phyloP scores from a whole-genome alignment of 2,888 invertebrate species.

The Mesorhabditis belari region DNA sequence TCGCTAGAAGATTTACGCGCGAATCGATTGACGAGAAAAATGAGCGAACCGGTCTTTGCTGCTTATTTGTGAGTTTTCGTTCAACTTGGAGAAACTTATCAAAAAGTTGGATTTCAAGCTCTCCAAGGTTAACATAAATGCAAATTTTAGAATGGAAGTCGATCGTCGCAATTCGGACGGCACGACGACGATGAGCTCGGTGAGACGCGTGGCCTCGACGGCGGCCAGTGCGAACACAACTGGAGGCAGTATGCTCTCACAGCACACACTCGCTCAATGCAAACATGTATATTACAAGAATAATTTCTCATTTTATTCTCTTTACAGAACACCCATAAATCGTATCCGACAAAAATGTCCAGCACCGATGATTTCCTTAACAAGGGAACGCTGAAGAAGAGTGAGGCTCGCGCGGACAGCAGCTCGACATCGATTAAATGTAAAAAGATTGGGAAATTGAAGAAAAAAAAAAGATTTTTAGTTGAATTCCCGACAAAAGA shows the following conservation, averaged over 20 bases:
- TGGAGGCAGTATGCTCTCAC: background rate
- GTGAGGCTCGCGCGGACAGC: background rate
- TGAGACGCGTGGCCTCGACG: too few relatives aligned
- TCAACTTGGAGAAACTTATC: too few relatives aligned
- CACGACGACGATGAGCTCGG: too few relatives aligned
- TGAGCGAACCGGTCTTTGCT: too few relatives aligned
- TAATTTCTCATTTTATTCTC: conserved; percentile 1
- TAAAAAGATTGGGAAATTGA: background rate
- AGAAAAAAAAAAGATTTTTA: background rate
- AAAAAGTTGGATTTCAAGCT: too few relatives aligned
- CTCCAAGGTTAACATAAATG: too few relatives aligned
- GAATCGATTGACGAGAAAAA: too few relatives aligned
- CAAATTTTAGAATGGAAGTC: too few relatives aligned
- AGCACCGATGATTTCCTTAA: conserved; percentile 21
- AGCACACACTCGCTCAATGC: background rate
- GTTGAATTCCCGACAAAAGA: background rate
- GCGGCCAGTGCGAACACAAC: background rate
- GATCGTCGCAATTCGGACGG: too few relatives aligned
- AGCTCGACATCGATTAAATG: conserved; percentile 4
- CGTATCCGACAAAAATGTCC: conserved; percentile 23
- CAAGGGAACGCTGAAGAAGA: background rate
- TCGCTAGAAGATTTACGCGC: too few relatives aligned
- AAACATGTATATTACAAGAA: background rate
- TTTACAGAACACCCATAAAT: conserved; percentile 19
- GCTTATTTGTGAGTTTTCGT: too few relatives aligned